phyloP scores from a whole-genome alignment of 2,113 vertebrate species.

The Centropus unirufus region DNA sequence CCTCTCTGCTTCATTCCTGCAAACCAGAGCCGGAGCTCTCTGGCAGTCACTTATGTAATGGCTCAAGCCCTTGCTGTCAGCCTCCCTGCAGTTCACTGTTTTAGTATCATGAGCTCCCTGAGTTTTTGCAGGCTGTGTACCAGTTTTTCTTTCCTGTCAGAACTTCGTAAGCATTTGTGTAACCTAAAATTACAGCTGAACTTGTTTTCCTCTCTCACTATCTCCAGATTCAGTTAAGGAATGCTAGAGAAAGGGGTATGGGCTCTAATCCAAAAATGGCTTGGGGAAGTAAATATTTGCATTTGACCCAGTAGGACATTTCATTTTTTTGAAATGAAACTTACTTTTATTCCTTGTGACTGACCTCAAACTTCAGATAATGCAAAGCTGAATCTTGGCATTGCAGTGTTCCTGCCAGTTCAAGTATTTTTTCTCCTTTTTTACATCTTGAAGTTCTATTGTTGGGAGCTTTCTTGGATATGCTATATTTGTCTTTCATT shows the following conservation, averaged over 20 bases:
- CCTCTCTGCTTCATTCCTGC: constrained; percentile 51
- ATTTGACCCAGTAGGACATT: constrained; percentile 19
- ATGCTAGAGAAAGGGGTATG: neutral
- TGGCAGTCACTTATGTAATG: constrained; percentile 16
- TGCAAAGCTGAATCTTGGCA: neutral
- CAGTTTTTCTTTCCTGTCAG: constrained; percentile 34
- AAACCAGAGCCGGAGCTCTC: constrained; percentile 32
- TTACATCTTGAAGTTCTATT: neutral
- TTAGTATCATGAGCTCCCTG: neutral
- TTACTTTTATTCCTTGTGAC: neutral
- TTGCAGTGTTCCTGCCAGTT: neutral
- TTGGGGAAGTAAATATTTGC: constrained; percentile 39
- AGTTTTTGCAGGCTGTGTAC: constrained; percentile 20
- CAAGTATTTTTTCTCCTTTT: neutral
- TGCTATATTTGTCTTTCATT: neutral
- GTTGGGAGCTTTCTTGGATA: neutral
- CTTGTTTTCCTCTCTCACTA: constrained; percentile 3
- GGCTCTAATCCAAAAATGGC: neutral
- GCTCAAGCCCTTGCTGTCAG: constrained; percentile 23
- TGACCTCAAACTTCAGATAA: neutral
- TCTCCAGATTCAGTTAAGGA: neutral
- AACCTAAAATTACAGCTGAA: constrained; percentile 25
- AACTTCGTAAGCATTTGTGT: constrained; percentile 48
- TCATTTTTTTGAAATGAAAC: constrained; percentile 6
- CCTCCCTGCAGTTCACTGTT: neutral